Base-by-base conservation (phyloP, 2,797 vertebrate species). In the Falco naumanni region DNA sequence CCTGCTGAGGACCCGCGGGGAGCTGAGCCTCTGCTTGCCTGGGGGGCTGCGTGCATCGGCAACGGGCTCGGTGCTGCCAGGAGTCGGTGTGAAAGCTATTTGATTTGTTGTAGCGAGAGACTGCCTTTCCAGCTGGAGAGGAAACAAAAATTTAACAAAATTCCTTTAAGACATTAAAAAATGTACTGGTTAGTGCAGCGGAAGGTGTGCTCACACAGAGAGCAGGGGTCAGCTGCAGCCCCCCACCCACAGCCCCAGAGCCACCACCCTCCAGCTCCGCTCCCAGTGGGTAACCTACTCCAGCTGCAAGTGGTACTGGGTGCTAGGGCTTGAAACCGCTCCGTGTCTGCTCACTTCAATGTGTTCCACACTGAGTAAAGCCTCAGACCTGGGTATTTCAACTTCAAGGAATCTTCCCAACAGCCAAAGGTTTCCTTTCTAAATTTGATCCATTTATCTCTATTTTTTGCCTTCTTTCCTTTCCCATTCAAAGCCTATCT, bases 201-300 rank as follows among this genome's bases (percentile, higher is more conserved):
- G 15, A 68, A 71, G 16, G 5, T 48, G 10, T 48, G 31, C 17
- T 28, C 33, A 3, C 12, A 26, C 31, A 28, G 57, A 47, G 13
- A 28, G 6, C 0, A 41, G 28, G 33, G 26, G 22, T 70, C n/a
- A 75, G 34, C 66, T 74, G 10, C 56, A 76, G 39, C 37, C 2
- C 1, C 75, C 37, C 31, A 16, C 5, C 25, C 0, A 0, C 13
- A 50, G 39, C 16, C 19, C 39, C 53, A 54, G 50, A 47, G 19
- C 17, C 0, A 0, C n/a, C 33, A 51, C 29, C 34, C 47, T 57
- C 81, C 60, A 77, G 26, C 16, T 65, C 24, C 0, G 1, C n/a
- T 89, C 34, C 34, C 56, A 11, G 25, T 4, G 3, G 21, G 39
- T 26, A 16, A 37, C 47, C 28, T 15, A 50, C 29, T 60, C 28